Evolutionary conservation across 2,797 vertebrate species (phyloP).

Genomic region (Galago senegalensis): DNA sequence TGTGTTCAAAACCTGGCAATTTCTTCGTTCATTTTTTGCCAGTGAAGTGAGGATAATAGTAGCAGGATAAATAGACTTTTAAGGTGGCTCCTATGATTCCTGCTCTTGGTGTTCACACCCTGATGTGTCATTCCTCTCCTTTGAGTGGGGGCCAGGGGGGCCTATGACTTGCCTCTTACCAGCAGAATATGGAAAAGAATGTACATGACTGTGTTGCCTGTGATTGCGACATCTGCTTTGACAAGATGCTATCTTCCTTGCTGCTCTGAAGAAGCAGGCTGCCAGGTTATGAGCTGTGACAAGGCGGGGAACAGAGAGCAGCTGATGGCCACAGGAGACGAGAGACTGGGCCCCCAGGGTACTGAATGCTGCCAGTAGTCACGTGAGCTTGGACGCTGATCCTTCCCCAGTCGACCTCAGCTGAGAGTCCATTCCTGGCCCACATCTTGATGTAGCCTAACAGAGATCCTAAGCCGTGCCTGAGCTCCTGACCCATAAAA

Average conservation of each 20-base stretch:
- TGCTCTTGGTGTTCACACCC: background rate
- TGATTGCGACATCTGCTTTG: background rate
- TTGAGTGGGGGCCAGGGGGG: background rate
- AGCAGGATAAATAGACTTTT: background rate
- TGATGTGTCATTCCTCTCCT: background rate
- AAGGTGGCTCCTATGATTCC: background rate
- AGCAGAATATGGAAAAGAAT: background rate
- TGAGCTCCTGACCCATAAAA: background rate
- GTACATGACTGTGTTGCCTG: background rate
- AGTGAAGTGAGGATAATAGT: conserved; percentile 64
- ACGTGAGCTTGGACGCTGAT: background rate
- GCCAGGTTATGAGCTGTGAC: background rate
- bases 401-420: background rate
- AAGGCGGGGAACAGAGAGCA: background rate
- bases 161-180: background rate
- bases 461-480: background rate
- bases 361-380: background rate
- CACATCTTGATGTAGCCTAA: background rate
- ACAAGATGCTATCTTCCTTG: background rate
- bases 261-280: background rate
- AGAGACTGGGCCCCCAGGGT: background rate
- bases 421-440: background rate
- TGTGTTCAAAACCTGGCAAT: background rate
- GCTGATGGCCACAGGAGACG: background rate
- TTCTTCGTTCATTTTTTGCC: background rate